These are phyloP conservation scores for Drosophila saltans DNA, from an alignment of 1,140 invertebrate species.

Conservation along the genomic window DNA sequence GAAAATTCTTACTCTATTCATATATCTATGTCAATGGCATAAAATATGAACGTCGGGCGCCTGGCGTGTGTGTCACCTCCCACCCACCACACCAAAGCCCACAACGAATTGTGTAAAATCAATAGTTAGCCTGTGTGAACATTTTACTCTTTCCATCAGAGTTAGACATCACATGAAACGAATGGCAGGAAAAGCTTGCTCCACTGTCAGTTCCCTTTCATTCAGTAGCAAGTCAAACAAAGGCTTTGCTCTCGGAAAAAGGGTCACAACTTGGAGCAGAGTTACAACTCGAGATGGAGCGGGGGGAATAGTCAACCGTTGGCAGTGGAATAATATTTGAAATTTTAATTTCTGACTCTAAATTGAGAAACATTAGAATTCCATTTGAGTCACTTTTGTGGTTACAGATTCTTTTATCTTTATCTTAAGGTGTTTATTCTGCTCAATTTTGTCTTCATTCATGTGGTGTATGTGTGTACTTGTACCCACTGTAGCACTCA, in stretches of 20 bases:
- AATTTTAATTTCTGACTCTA: neutral
- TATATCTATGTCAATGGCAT: conserved; percentile 79
- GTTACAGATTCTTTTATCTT: neutral
- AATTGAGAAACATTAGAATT: neutral
- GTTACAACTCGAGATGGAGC: neutral
- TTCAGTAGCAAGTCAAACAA: conserved; percentile 66
- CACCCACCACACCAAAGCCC: neutral
- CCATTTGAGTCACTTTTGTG: conserved; percentile 1
- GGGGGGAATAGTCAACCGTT: conserved; percentile 13
- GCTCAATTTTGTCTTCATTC: conserved; percentile 12
- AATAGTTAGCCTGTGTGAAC: conserved; percentile 62
- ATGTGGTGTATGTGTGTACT: neutral
- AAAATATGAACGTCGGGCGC: conserved; percentile 53
- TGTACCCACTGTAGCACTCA: conserved; percentile 10
- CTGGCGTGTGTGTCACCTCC: conserved; percentile 22
- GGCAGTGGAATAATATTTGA: conserved; percentile 22
- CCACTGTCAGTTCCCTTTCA: conserved; percentile 48
- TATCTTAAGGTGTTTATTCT: conserved; percentile 8
- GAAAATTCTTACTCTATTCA: conserved; percentile 47
- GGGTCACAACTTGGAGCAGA: conserved; percentile 10
- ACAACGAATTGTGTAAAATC: conserved; percentile 53
- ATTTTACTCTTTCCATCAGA: conserved; percentile 53
- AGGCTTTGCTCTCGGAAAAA: conserved; percentile 47
- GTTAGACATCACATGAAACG: conserved; percentile 18
- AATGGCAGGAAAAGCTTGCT: conserved; percentile 35